phyloP scores from a whole-genome alignment of 1,140 invertebrate species.

The Caenorhabditis tropicalis region DNA sequence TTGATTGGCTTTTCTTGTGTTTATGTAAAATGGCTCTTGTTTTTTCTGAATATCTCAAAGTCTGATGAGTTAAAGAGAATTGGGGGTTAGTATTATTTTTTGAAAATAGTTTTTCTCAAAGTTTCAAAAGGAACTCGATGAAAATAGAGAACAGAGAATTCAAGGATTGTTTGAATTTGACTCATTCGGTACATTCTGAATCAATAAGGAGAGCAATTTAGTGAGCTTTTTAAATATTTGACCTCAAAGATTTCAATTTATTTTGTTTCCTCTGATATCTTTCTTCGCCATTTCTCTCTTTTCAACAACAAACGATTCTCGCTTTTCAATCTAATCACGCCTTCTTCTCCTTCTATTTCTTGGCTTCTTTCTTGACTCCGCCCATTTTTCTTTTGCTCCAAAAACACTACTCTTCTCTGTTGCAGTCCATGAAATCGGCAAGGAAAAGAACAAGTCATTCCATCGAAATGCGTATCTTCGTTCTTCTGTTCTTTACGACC shows the following conservation, averaged over 20 bases:
- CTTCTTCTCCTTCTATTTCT: neutral
- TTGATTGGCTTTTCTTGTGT: constrained; percentile 15
- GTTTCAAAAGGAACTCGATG: too few relatives aligned
- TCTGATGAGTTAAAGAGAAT: neutral
- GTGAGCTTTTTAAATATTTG: too few relatives aligned
- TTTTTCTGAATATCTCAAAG: neutral
- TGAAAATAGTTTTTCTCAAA: too few relatives aligned
- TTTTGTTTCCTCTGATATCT: neutral
- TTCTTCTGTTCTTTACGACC: constrained; percentile 29
- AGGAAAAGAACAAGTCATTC: neutral
- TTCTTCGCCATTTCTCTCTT: neutral
- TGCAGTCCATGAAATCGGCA: neutral
- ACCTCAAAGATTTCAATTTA: neutral
- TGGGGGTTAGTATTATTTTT: too few relatives aligned
- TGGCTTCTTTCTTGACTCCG: neutral
- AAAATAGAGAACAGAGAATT: too few relatives aligned
- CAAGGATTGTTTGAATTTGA: too few relatives aligned
- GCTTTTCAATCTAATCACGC: constrained; percentile 37
- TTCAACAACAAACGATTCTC: constrained; percentile 13
- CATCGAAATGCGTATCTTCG: constrained; percentile 21
- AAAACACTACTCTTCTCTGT: constrained; percentile 3
- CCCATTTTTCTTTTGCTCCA: neutral
- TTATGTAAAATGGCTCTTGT: neutral
- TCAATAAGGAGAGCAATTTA: too few relatives aligned
- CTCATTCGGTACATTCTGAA: too few relatives aligned